Percentiles rank a stretch among this genome's conserved stretches.
phyloP scores from a whole-genome alignment of 2,888 invertebrate genomes.

The Buathra laborator region DNA sequence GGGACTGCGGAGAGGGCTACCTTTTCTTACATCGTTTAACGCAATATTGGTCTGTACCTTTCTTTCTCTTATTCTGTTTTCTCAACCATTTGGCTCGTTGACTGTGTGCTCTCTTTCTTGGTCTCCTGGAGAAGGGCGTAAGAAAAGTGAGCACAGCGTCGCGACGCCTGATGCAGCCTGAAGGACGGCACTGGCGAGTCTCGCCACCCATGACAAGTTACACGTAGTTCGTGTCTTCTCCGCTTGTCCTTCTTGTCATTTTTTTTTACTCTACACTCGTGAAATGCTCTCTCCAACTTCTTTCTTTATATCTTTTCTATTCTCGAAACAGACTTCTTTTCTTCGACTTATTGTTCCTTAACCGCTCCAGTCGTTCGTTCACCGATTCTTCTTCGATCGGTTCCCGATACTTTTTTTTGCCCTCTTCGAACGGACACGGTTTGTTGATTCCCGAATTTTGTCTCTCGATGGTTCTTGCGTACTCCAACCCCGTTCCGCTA shows the following conservation, averaged over 20 bases:
- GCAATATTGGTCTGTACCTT: conserved; percentile 66
- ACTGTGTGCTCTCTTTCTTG: conserved; percentile 24
- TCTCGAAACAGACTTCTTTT: conserved; percentile 44
- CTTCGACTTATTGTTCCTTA: conserved; percentile 18
- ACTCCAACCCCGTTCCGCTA: conserved; percentile 57
- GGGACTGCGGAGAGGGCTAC: conserved; percentile 50
- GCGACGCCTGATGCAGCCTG: conserved; percentile 53
- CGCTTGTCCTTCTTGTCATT: conserved; percentile 37
- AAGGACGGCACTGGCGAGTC: conserved; percentile 55
- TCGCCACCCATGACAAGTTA: conserved; percentile 65
- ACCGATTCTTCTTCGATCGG: conserved; percentile 64
- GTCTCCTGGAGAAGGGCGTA: conserved; percentile 25
- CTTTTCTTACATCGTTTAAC: conserved; percentile 70
- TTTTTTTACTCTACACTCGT: conserved; percentile 15
- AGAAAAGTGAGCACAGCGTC: conserved; percentile 59
- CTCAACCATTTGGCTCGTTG: conserved; percentile 35
- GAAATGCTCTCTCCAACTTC: conserved; percentile 9
- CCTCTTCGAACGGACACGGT: conserved; percentile 66
- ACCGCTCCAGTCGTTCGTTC: conserved; percentile 44
- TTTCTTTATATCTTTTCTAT: conserved; percentile 36
- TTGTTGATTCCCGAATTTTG: conserved; percentile 63
- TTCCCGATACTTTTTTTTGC: conserved; percentile 58
- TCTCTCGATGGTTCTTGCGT: conserved; percentile 54
- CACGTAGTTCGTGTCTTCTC: conserved; percentile 57
- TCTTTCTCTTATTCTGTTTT: conserved; percentile 24